Evolutionary conservation across 2,888 invertebrate species (phyloP).

Genomic region (Pachymerium ferrugineum): DNA sequence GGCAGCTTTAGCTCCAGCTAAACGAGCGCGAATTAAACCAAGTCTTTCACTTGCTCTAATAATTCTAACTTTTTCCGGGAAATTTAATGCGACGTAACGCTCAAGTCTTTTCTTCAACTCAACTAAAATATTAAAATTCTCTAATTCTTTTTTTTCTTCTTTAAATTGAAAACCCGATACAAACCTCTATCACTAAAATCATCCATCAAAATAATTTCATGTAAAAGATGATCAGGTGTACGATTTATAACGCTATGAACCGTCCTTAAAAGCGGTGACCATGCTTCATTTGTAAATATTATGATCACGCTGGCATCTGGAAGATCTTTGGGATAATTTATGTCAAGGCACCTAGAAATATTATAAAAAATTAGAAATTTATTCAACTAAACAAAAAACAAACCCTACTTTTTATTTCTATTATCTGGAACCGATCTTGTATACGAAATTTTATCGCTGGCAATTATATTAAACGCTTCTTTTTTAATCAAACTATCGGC

Average conservation of each 20-base stretch:
- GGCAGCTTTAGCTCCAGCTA: slow-evolving; percentile 80
- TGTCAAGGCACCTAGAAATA: slow-evolving; percentile 55
- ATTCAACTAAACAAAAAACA: background rate
- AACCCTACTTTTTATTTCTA: slow-evolving; percentile 50
- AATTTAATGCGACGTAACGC: slow-evolving; percentile 60
- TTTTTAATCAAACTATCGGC: slow-evolving; percentile 66
- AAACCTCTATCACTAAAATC: slow-evolving; percentile 74
- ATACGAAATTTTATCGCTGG: slow-evolving; percentile 81
- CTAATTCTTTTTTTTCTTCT: background rate
- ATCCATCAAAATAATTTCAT: slow-evolving; percentile 92
- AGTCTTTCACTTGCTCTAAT: slow-evolving; percentile 67
- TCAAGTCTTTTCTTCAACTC: slow-evolving; percentile 67
- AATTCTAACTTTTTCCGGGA: slow-evolving; percentile 63
- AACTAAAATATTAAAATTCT: slow-evolving; percentile 49
- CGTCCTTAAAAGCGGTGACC: slow-evolving; percentile 74
- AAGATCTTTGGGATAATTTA: slow-evolving; percentile 61
- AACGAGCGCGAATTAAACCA: slow-evolving; percentile 82
- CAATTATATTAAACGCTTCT: slow-evolving; percentile 79
- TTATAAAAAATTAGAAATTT: background rate
- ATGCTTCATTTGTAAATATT: slow-evolving; percentile 87
- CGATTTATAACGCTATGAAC: slow-evolving; percentile 82
- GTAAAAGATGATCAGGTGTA: slow-evolving; percentile 63
- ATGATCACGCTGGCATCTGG: slow-evolving; percentile 70
- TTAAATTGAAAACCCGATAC: background rate
- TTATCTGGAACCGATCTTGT: slow-evolving; percentile 69